Base-by-base conservation (phyloP, 2,888 invertebrate genomes). In the Tenthredo distinguenda region DNA sequence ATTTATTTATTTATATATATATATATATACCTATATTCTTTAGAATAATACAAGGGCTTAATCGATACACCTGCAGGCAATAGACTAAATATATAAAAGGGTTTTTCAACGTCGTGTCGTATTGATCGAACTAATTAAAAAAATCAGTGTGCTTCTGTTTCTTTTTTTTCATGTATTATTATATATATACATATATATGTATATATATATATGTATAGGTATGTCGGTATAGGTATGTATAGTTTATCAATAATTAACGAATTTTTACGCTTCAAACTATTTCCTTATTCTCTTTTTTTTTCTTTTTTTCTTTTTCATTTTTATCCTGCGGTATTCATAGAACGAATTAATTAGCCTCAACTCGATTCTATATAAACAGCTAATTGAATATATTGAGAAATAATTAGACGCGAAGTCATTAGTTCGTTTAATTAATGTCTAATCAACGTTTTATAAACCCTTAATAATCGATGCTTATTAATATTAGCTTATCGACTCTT, bases 21-120 rank as follows among this genome's bases (percentile, higher is more conserved):
- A 50, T 55, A 55, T 58, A 9, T 79, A 31, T 81, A 31, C 37
- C 37, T 79, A 55, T 79, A 31, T 58, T 62, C 18, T 58, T 81
- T 62, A 81, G 81, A 81, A 58, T 40, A 81, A 81, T 81, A 62
- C 81, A 62, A 62, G 81, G 81, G 58, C 50, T 81, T 21, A 81
- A 81, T 81, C 58, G 55, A 47, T 55, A 55, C 79, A 55, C 55
- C 76, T 68, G 68, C 68, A 76, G 76, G 76, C 76, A 47, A 47
- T 76, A 76, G 26, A 72, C 37, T 79, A n/a, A 10, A 55, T 55
- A 47, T 55, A 79, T 79, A 79, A 26, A 26, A 76, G 43, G 76
- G 47, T 76, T 71, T 71, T 15, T 10, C 15, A 37, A 71, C 37
- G 62, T 62, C 71, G 71, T 40, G 71, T 71, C 9, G 62, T 62